These are phyloP conservation scores for Andrena haemorrhoa DNA, from an alignment of 2,888 invertebrate species.

Conservation along the genomic window DNA sequence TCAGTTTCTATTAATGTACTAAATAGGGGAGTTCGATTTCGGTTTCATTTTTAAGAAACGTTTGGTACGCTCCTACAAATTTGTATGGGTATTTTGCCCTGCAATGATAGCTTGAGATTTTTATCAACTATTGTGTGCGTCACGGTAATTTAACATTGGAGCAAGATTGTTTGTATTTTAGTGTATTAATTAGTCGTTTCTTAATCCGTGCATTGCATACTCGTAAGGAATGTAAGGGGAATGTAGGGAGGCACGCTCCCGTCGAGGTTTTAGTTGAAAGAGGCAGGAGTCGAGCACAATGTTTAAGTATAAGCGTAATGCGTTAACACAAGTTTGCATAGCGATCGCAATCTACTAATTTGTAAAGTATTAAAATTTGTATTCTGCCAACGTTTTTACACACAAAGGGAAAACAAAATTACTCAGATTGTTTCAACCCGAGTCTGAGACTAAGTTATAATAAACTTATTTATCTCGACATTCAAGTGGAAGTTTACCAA, in stretches of 20 bases:
- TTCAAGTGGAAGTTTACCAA: background rate
- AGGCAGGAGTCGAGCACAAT: conserved; percentile 36
- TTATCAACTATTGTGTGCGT: background rate
- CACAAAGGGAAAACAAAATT: conserved; percentile 17
- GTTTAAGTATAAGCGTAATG: conserved; percentile 29
- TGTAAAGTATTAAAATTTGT: conserved; percentile 53
- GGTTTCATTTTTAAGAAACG: conserved; percentile 12
- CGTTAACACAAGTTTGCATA: conserved; percentile 40
- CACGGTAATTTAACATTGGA: too few relatives aligned
- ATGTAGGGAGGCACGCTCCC: too few relatives aligned
- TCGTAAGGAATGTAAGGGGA: background rate
- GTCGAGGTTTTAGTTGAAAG: conserved; percentile 23
- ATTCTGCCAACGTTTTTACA: conserved; percentile 52
- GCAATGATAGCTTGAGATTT: background rate
- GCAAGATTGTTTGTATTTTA: background rate
- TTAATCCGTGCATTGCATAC: conserved; percentile 24
- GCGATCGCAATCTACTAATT: conserved; percentile 43
- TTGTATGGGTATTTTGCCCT: conserved; percentile 6
- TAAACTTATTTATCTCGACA: conserved; percentile 54
- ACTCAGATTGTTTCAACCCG: conserved; percentile 32
- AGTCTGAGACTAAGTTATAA: conserved; percentile 50
- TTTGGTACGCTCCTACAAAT: background rate
- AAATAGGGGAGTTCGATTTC: background rate
- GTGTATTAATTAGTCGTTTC: conserved; percentile 1
- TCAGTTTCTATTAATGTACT: conserved; percentile 5